These are phyloP conservation scores for Metopolophium dirhodum DNA, from an alignment of 1,140 invertebrate species.

Conservation along the genomic window DNA sequence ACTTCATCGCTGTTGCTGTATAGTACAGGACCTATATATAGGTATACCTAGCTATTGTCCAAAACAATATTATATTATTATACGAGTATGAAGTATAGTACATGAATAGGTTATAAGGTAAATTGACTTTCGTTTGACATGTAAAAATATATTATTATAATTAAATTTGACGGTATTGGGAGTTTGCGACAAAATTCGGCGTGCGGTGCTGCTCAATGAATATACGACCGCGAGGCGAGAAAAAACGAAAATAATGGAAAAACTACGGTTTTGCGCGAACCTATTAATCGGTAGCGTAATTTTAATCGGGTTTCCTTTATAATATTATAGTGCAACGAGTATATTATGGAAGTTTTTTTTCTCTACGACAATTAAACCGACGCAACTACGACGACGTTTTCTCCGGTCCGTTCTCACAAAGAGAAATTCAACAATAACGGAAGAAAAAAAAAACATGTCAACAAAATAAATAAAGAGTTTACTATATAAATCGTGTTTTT, in stretches of 20 bases:
- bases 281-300: constrained; percentile 2
- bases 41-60: not conserved
- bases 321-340: not conserved
- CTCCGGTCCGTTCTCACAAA: constrained; percentile 38
- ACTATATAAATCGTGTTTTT: constrained; percentile 30
- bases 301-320: not conserved
- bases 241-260: constrained; percentile 15
- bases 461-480: constrained; percentile 32
- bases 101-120: not conserved
- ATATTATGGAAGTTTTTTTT: not conserved
- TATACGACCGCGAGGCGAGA: not conserved
- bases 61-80: not conserved
- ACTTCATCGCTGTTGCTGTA: not conserved
- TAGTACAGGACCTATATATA: not conserved
- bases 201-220: not conserved
- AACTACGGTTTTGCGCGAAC: not conserved
- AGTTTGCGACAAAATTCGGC: not conserved
- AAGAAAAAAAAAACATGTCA: not conserved
- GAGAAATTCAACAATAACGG: constrained; percentile 39
- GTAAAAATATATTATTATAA: not conserved
- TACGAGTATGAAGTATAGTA: not conserved
- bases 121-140: not conserved
- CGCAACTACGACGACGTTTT: constrained; percentile 14
- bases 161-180: not conserved
- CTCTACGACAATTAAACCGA: not conserved